Percentiles rank a stretch among this genome's conserved stretches.
phyloP scores from a whole-genome alignment of 2,113 vertebrate species.

The Platysteira castanea region DNA sequence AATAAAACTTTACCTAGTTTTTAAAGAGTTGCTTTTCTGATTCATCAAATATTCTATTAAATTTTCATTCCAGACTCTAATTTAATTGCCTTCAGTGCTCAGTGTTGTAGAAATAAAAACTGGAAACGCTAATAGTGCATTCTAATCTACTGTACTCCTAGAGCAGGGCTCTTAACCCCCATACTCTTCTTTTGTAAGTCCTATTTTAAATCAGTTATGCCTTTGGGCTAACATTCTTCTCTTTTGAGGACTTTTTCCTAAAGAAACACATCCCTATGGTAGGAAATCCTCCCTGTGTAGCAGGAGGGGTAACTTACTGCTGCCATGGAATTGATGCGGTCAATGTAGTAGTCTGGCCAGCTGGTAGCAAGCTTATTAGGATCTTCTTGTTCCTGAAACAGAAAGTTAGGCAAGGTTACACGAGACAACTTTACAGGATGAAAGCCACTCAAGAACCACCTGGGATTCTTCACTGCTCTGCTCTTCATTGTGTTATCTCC shows the following conservation, averaged over 20 bases:
- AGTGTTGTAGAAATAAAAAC: not conserved
- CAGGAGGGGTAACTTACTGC: conserved; percentile 80
- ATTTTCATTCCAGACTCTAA: not conserved
- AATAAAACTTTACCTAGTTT: not conserved
- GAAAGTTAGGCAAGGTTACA: conserved; percentile 21
- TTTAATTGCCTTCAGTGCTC: not conserved
- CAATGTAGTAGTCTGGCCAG: conserved; percentile 98
- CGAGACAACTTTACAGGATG: not conserved
- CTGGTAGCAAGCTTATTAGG: conserved; percentile 97
- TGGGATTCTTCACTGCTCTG: not conserved
- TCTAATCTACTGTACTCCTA: not conserved
- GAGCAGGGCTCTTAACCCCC: not conserved
- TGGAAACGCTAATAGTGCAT: not conserved
- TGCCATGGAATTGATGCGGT: conserved; percentile 97
- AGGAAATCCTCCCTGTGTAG: not conserved
- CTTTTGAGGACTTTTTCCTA: not conserved
- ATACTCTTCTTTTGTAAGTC: not conserved
- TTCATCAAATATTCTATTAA: not conserved
- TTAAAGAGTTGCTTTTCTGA: not conserved
- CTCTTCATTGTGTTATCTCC: not conserved
- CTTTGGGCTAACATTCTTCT: not conserved
- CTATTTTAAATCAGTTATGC: not conserved
- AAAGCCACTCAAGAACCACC: not conserved
- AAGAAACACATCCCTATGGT: not conserved
- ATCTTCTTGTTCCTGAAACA: conserved; percentile 93